These are phyloP conservation scores for Drosophila navojoa DNA, from an alignment of 1,140 invertebrate genomes.

Conservation along the genomic window DNA sequence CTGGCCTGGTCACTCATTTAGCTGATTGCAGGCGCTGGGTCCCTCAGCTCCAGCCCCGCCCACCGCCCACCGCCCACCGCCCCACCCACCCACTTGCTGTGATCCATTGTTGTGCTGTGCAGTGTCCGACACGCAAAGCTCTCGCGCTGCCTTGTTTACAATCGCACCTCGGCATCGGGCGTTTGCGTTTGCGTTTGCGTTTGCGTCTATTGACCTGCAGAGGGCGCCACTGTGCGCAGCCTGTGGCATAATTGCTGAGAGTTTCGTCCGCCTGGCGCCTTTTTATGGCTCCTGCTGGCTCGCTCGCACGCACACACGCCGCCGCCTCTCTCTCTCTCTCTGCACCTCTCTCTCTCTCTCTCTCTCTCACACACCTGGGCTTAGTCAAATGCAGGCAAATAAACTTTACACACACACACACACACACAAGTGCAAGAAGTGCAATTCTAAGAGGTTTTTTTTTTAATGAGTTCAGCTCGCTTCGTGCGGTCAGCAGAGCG, in stretches of 20 bases:
- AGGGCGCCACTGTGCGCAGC: constrained; percentile 49
- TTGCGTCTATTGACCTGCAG: constrained; percentile 61
- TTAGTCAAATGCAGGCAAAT: constrained; percentile 45
- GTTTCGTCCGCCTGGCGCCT: constrained; percentile 67
- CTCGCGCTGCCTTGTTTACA: constrained; percentile 55
- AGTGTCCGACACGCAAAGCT: constrained; percentile 31
- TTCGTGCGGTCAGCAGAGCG: constrained; percentile 16
- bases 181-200: constrained; percentile 5
- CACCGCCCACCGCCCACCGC: background rate
- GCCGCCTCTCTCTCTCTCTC: too few species aligned
- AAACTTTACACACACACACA: constrained; percentile 52
- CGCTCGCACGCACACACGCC: background rate
- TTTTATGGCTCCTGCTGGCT: constrained; percentile 65
- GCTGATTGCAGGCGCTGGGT: constrained; percentile 54
- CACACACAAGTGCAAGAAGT: constrained; percentile 1
- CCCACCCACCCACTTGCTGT: background rate
- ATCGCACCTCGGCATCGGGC: constrained; percentile 65
- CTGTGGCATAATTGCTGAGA: constrained; percentile 75
- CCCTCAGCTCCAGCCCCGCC: background rate
- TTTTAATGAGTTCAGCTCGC: constrained; percentile 53
- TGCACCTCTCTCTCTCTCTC: background rate
- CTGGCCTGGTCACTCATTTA: constrained; percentile 62
- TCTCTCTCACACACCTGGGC: background rate
- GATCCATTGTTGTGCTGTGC: constrained; percentile 22
- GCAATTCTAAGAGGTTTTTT: constrained; percentile 45